phyloP scores from a whole-genome alignment of 2,113 vertebrate species.

The Megaceryle torquata region DNA sequence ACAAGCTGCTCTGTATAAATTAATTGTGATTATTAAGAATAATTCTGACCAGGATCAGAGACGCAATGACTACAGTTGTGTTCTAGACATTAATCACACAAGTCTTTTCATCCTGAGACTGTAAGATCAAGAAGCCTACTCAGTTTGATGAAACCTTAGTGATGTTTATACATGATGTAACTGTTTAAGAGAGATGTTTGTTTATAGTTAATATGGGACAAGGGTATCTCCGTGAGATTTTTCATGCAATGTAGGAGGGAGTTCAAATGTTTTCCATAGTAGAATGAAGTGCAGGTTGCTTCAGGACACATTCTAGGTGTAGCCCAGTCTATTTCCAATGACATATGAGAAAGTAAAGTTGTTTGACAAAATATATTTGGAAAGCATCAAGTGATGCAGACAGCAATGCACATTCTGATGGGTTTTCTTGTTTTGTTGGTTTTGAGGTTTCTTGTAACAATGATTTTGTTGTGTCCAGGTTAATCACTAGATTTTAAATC shows the following conservation, averaged over 20 bases:
- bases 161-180: background rate
- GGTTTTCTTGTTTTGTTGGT: background rate
- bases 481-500: background rate
- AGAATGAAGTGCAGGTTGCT: background rate
- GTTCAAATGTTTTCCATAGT: background rate
- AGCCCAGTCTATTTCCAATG: background rate
- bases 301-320: background rate
- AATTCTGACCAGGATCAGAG: slow-evolving; percentile 51
- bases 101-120: background rate
- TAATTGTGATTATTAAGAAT: slow-evolving; percentile 74
- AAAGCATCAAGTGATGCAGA: background rate
- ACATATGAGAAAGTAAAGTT: background rate
- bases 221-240: background rate
- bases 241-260: background rate
- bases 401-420: background rate
- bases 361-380: background rate
- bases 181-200: background rate
- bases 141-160: background rate
- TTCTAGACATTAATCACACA: slow-evolving; percentile 27
- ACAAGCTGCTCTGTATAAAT: slow-evolving; percentile 67
- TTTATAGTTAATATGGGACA: background rate
- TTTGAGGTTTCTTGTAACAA: background rate
- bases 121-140: background rate
- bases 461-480: background rate
- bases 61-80: slow-evolving; percentile 1